Base-by-base conservation (phyloP, 2,888 invertebrate genomes). In the Ptychoptera contaminata region DNA sequence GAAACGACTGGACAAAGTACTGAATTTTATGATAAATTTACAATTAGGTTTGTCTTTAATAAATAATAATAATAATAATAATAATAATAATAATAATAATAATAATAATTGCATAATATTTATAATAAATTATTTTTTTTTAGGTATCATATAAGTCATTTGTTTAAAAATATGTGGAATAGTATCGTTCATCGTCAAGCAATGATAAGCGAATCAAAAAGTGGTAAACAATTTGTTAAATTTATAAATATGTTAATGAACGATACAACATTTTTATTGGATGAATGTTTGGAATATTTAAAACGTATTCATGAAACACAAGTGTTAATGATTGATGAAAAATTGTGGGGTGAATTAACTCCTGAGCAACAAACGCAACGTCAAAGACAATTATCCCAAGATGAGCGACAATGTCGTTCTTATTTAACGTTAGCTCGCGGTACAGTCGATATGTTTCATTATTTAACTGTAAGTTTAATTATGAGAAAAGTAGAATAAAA, bases 11-110 rank as follows among this genome's bases (percentile, higher is more conserved):
- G 97, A 9, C 88, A 94, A 53, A 92, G 90, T 65, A 92, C 91
- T 32, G 98, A 98, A 69, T 98, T 98, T 69, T 98, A 96, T 60
- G 97, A 97, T 68, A 98, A 98, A 69, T 98, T 98, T 67, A 91
- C 92, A 10, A 97, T 98, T 56, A 78, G 98, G 63, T 65, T 37
- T 41, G n/a, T 14, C 34, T n/a, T 34, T 4, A 34, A n/a, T 34
- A n/a, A n/a, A n/a, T n/a, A 34, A 10, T n/a, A n/a, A 6, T n/a
- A 6, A n/a, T n/a, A n/a, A n/a, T n/a, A n/a, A n/a, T n/a, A n/a
- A n/a, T n/a, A n/a, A n/a, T n/a, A n/a, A n/a, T n/a, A n/a, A n/a
- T n/a, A n/a, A n/a, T n/a, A n/a, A n/a, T n/a, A n/a, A n/a, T n/a
- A n/a, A n/a, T n/a, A n/a, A n/a, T n/a, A n/a, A n/a, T n/a, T n/a